These are phyloP conservation scores for roundworm (Caenorhabditis elegans) DNA, from an alignment of 1,140 invertebrate species.

Conservation along the genomic window WBcel235 BX284604.4:9879501-9880000, in stretches of 20 bases:
- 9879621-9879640: not conserved
- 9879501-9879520: no score
- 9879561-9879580: no score
- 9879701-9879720: constrained; percentile 92
- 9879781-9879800: not conserved
- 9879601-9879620: no score
- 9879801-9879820: not conserved
- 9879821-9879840: constrained; percentile 48
- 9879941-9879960: constrained; percentile 68
- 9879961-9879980: no score
- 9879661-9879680: not conserved
- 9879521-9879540: no score
- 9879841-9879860: constrained; percentile 47
- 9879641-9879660: constrained; percentile 26
- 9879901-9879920: constrained; percentile 70
- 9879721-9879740: constrained; percentile 97
- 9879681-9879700: constrained; percentile 75
- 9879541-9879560: no score
- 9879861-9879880: constrained; percentile 84
- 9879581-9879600: no score
- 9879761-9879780: constrained; percentile 76
- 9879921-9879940: constrained; percentile 71
- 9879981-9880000: no score
- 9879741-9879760: constrained; percentile 97
- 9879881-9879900: constrained; percentile 74